Percentiles rank a stretch among this genome's conserved stretches.
Conservation (phyloP, 2,888 invertebrate species). For the Odiellus spinosus region DNA sequence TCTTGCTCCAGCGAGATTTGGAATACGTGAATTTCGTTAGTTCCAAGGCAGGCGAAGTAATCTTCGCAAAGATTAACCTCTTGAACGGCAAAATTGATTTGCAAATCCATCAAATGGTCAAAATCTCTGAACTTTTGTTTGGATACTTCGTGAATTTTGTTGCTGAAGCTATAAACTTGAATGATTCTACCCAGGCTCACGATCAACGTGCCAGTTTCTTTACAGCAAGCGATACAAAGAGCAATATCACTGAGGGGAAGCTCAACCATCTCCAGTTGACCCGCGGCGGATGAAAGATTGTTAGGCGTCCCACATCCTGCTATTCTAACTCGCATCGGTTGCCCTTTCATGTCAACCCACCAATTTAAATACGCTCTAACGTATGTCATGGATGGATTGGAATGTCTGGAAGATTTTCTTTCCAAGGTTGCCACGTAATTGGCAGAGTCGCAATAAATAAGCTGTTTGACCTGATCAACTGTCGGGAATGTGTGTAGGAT, state of each 20-base stretch:
- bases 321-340: slow-evolving; percentile 46
- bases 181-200: slow-evolving; percentile 34
- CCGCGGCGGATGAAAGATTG: slow-evolving; percentile 42
- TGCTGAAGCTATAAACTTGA: slow-evolving; percentile 43
- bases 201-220: slow-evolving; percentile 28
- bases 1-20: slow-evolving; percentile 29
- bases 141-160: slow-evolving; percentile 49
- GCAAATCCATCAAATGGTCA: slow-evolving; percentile 47
- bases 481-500: slow-evolving; percentile 50
- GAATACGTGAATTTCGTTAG: slow-evolving; percentile 45
- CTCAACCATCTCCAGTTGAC: slow-evolving; percentile 51
- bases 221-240: slow-evolving; percentile 24
- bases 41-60: slow-evolving; percentile 45
- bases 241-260: slow-evolving; percentile 46
- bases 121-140: slow-evolving; percentile 52
- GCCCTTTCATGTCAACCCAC: slow-evolving; percentile 38
- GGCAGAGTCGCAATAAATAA: slow-evolving; percentile 50
- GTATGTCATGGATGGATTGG: slow-evolving; percentile 32
- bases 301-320: slow-evolving; percentile 59
- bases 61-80: slow-evolving; percentile 48
- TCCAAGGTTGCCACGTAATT: slow-evolving; percentile 50
- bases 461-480: slow-evolving; percentile 49
- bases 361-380: slow-evolving; percentile 60
- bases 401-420: slow-evolving; percentile 36
- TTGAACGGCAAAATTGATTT: slow-evolving; percentile 42